Evolutionary conservation across 2,888 invertebrate genomes (phyloP).

Genomic region (Thecocarcelia acutangulata): DNA sequence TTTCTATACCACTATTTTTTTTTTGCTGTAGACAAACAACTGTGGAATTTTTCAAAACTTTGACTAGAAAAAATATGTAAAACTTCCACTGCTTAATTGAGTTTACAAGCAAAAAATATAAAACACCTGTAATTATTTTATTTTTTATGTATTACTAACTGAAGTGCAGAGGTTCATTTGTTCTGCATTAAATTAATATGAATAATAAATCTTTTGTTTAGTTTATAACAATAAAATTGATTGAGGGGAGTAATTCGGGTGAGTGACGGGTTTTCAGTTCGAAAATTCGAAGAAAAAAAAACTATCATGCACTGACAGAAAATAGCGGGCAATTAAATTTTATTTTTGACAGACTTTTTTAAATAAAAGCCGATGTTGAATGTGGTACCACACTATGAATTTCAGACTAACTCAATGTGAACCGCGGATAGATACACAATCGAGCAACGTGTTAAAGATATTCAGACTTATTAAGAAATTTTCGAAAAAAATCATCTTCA

Average conservation of each 20-base stretch:
- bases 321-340: too few relatives aligned
- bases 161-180: conserved; percentile 6
- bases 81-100: not conserved
- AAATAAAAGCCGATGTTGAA: too few relatives aligned
- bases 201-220: conserved; percentile 6
- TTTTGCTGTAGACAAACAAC: not conserved
- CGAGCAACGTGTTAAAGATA: too few relatives aligned
- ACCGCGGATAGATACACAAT: too few relatives aligned
- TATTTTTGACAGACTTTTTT: too few relatives aligned
- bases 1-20: too few relatives aligned
- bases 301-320: not conserved
- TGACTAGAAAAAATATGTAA: not conserved
- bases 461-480: too few relatives aligned
- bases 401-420: too few relatives aligned
- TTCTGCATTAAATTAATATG: conserved; percentile 10
- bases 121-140: conserved; percentile 51
- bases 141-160: conserved; percentile 7
- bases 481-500: too few relatives aligned
- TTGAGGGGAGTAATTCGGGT: not conserved
- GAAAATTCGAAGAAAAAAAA: too few relatives aligned
- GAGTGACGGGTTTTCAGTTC: not conserved
- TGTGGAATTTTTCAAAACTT: conserved; percentile 1
- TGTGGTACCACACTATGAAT: too few relatives aligned
- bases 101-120: not conserved
- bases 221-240: conserved; percentile 1